Evolutionary conservation across 1,140 invertebrate genomes (phyloP), one percentile per base, ranked within the genome.

Genomic region (Manduca sexta): DNA sequence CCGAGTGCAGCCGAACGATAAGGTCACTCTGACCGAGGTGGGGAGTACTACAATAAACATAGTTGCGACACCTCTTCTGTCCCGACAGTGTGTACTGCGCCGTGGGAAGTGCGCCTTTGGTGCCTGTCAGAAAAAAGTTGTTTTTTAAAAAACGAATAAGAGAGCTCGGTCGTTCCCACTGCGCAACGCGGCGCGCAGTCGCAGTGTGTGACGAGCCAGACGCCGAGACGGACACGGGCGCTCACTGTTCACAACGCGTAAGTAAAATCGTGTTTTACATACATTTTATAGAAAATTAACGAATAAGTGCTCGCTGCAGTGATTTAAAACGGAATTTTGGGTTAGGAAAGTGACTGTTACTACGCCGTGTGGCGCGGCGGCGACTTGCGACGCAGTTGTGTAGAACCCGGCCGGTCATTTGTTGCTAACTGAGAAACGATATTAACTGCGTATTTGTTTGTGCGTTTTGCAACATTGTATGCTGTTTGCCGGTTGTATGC

Each of bases 1-100:
- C 71, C 38, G 69, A 73, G 74, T 77, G 77, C 79, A 74, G 62
- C 66, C 60, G 68, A 60, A 71, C 75, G 79, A 80, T 83, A 83
- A 83, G 79, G 78, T 82, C 76, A 76, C 56, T 64, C 56, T 59
- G 62, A 49, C 41, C 62, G 69, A 69, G 70, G 72, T 72, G 72
- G 75, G 74, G 76, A 68, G 65, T 51, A 60, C 58, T 61, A 67
- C 60, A 69, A 69, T 66, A 64, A 61, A 42, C 43, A 39, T 42
- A n/a, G 53, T 76, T 71, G 72, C 69, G 61, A 78, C 68, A 76
- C 58, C 44, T 37, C 49, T 44, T 37, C 49, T 42, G 51, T 49
- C 31, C 57, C 21, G 21, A 26, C 4, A 26, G 21, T 26, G 21
- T 8, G 21, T 26, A 3, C 4, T 5, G 21, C 4, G 21, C 8